phyloP scores from a whole-genome alignment of 2,113 vertebrate genomes.

The Oreocharis arfaki region DNA sequence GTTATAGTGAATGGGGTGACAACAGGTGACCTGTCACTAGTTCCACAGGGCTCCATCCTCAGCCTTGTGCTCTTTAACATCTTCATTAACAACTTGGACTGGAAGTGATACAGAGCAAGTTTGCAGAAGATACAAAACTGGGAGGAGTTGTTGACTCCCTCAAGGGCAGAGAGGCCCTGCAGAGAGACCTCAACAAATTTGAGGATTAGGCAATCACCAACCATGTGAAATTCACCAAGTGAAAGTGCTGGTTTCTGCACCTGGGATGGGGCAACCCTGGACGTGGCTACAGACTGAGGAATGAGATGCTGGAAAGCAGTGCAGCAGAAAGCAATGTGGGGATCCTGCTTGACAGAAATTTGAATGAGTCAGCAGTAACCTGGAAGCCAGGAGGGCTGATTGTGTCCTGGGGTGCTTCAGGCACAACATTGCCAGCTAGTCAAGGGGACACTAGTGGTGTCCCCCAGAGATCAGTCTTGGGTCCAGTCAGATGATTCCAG shows the following conservation, averaged over 20 bases:
- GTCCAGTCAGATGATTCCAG: neutral
- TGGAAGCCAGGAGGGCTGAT: neutral
- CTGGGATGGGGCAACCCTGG: neutral
- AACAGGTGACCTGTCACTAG: neutral
- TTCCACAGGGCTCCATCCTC: neutral
- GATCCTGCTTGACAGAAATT: neutral
- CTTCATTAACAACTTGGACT: neutral
- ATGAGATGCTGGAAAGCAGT: neutral
- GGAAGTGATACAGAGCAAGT: neutral
- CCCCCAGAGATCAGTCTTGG: neutral
- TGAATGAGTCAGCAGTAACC: neutral
- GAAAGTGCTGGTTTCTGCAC: neutral
- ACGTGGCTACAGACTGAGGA: neutral
- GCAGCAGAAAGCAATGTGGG: no score
- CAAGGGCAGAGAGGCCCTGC: neutral
- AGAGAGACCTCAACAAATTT: neutral
- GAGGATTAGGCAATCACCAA: neutral
- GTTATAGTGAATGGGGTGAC: neutral
- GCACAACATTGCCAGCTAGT: rapidly evolving
- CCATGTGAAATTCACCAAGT: rapidly evolving
- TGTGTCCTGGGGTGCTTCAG: rapidly evolving
- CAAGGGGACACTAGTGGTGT: neutral
- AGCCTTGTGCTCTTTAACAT: neutral
- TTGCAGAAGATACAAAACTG: neutral
- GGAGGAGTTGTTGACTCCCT: neutral